Conservation (phyloP, 2,113 vertebrate genomes). For the Archilochus colubris region DNA sequence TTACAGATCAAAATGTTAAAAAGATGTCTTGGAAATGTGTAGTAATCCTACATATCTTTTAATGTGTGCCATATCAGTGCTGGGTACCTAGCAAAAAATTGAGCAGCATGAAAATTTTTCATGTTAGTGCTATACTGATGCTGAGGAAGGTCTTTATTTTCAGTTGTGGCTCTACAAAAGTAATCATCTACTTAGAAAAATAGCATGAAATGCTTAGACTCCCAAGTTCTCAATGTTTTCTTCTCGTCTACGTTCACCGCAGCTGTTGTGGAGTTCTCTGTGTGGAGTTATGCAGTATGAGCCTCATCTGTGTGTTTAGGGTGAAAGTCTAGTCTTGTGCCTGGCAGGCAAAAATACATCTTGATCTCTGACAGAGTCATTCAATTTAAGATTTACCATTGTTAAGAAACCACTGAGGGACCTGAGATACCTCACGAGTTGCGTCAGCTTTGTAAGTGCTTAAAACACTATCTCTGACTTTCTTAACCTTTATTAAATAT, state of each 20-base stretch:
- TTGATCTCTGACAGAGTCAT: not conserved
- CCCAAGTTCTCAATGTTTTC: not conserved
- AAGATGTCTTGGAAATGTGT: not conserved
- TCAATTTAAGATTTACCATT: not conserved
- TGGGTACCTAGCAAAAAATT: not conserved
- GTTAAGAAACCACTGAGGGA: not conserved
- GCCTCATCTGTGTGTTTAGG: not conserved
- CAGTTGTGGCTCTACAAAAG: constrained; percentile 4
- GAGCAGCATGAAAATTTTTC: not conserved
- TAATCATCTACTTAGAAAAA: not conserved
- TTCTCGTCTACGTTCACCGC: not conserved
- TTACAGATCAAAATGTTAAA: not conserved
- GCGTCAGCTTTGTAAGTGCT: not conserved
- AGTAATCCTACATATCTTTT: not conserved
- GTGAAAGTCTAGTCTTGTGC: not conserved
- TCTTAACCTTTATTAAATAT: not conserved
- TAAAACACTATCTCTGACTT: not conserved
- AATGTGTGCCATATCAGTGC: not conserved
- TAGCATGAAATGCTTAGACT: not conserved
- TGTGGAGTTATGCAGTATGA: not conserved
- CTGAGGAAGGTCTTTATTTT: constrained; percentile 1
- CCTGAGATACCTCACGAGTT: not conserved
- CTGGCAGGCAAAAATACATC: constrained; percentile 15
- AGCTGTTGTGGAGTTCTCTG: not conserved
- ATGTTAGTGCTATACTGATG: not conserved